These are phyloP conservation scores for Trypoxylon attenuatum DNA, from an alignment of 2,888 invertebrate species.

Conservation along the genomic window DNA sequence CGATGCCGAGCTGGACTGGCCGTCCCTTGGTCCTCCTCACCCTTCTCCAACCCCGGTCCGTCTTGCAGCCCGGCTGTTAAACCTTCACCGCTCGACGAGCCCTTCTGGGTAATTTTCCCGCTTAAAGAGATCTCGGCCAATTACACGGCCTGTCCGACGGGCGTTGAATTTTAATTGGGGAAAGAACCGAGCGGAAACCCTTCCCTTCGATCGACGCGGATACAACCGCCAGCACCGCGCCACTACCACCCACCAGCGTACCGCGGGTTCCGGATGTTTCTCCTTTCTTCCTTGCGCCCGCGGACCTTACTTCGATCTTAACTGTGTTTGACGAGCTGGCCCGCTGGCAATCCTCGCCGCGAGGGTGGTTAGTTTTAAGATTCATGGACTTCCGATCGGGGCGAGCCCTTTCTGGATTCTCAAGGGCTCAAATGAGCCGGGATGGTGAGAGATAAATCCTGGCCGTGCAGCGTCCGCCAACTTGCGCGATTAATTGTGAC, in stretches of 20 bases:
- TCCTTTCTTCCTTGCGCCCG: too few relatives aligned
- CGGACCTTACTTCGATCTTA: too few relatives aligned
- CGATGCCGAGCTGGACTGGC: constrained; percentile 34
- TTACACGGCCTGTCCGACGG: constrained; percentile 70
- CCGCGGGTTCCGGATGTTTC: too few relatives aligned
- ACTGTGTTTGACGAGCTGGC: too few relatives aligned
- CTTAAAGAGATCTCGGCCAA: constrained; percentile 73
- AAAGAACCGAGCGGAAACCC: constrained; percentile 62
- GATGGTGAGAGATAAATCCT: constrained; percentile 7
- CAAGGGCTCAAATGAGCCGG: constrained; percentile 35
- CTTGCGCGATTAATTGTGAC: constrained; percentile 61
- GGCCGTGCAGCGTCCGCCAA: constrained; percentile 34
- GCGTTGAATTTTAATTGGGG: constrained; percentile 74
- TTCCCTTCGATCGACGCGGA: constrained; percentile 17
- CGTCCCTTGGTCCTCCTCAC: constrained; percentile 1
- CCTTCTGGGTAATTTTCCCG: constrained; percentile 73
- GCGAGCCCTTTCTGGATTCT: background rate
- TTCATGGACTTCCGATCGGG: background rate
- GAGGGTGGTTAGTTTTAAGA: too few relatives aligned
- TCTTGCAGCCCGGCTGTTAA: constrained; percentile 50
- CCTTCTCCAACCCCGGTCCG: constrained; percentile 15
- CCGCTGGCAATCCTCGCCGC: too few relatives aligned
- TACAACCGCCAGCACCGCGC: constrained; percentile 33
- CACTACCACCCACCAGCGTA: too few relatives aligned
- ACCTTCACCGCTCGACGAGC: constrained; percentile 62